Evolutionary conservation across 1,140 invertebrate species (phyloP).

Genomic region (Lanistes nyassanus): DNA sequence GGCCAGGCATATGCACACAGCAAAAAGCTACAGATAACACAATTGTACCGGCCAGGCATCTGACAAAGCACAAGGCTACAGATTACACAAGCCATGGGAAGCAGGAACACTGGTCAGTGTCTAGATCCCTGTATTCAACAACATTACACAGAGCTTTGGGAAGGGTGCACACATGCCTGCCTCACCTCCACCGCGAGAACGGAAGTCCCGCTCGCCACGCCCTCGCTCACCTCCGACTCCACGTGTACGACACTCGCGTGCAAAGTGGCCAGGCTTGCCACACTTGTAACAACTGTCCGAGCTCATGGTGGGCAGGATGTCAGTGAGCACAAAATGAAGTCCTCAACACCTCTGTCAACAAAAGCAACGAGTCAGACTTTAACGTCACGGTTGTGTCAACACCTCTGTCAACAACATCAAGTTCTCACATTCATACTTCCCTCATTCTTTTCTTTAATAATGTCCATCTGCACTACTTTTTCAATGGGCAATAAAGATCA

Average conservation of each 20-base stretch:
- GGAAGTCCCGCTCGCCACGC: slow-evolving; percentile 24
- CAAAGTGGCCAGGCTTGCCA: slow-evolving; percentile 64
- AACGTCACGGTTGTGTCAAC: no score
- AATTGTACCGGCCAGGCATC: no score
- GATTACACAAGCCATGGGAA: background rate
- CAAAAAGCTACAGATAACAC: background rate
- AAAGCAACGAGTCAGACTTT: no score
- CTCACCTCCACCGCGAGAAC: slow-evolving; percentile 25
- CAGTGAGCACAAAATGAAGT: no score
- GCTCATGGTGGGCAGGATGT: slow-evolving; percentile 30
- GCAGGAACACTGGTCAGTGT: background rate
- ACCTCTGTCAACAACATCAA: no score
- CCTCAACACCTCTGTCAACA: no score
- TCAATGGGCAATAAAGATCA: no score
- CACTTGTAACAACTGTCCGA: slow-evolving; percentile 65
- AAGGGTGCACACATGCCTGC: slow-evolving; percentile 25
- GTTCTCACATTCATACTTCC: no score
- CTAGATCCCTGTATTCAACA: slow-evolving; percentile 1
- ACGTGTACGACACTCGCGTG: slow-evolving; percentile 67
- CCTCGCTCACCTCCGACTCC: slow-evolving; percentile 26
- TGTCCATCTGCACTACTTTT: no score
- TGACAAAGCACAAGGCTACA: background rate
- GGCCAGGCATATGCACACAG: background rate
- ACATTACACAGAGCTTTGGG: background rate
- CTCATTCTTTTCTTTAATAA: no score